Conservation (phyloP, 1,140 invertebrate genomes). For the Chironomus tepperi region DNA sequence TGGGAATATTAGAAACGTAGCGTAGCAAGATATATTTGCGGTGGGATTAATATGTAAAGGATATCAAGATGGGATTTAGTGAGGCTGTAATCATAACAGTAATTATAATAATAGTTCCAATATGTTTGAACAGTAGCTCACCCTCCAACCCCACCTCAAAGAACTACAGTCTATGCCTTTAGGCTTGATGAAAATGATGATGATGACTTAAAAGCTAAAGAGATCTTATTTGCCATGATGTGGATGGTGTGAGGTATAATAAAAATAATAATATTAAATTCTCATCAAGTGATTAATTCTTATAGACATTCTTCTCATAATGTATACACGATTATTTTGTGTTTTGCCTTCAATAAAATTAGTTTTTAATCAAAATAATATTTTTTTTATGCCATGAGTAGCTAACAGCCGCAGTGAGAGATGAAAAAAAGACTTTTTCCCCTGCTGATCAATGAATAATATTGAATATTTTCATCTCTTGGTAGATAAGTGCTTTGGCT, state of each 20-base stretch:
- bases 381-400: neutral
- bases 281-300: constrained; percentile 13
- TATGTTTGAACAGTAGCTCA: too few species aligned
- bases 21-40: too few species aligned
- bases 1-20: too few species aligned
- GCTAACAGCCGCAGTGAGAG: neutral
- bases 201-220: neutral
- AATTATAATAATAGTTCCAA: too few species aligned
- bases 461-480: neutral
- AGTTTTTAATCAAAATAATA: neutral
- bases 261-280: constrained; percentile 8
- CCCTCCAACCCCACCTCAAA: too few species aligned
- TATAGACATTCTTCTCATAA: constrained; percentile 1
- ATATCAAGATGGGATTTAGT: too few species aligned
- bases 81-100: too few species aligned
- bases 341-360: neutral
- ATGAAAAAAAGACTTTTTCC: neutral
- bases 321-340: neutral
- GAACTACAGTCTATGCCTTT: too few species aligned
- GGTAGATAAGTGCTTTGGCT: neutral
- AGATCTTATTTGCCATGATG: neutral
- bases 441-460: neutral
- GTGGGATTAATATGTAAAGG: too few species aligned
- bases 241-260: neutral
- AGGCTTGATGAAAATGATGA: neutral